Evolutionary conservation across 2,113 vertebrate genomes (phyloP), one percentile per base, ranked within the genome.

Genomic region (Ceyx cyanopectus): DNA sequence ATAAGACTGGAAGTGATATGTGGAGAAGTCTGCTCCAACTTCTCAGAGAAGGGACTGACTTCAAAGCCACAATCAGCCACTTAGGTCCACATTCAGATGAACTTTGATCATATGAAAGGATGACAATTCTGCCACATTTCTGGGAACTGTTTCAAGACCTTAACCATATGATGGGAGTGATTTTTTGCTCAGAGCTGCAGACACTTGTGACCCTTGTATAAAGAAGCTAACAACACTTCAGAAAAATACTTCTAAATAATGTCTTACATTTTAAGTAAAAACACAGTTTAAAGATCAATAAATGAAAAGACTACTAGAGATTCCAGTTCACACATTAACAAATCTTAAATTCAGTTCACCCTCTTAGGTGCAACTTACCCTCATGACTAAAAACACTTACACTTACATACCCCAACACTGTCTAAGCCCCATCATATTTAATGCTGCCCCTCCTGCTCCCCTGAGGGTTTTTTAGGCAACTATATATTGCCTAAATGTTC

Each of bases 331-430:
- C 29, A 69, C 5, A 63, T 18, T 60, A 88, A 46, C 0, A 6
- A 7, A 87, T 19, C 67, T 61, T 30, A 79, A 89, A 9, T 24
- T 78, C 14, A 62, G 10, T 24, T 78, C 14, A 62, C 1, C 1
- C 30, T 83, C 29, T 70, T 32, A 43, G 11, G 27, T 69, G 81
- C 2, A 1, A 70, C 37, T 67, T 70, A 87, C 6, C 14, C 30
- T 77, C 30, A 43, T n/a, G 20, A 46, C 18, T 17, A 26, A 61
- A 74, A 40, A 61, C 2, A 6, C 12, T 81, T 63, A 73, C 11
- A 5, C 37, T 37, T 19, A 66, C 34, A 34, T 34, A 34, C n/a
- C 6, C 15, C 9, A 54, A 30, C 0, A 0, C 63, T 50, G 22
- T 24, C n/a, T 81, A 62, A 62, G 32, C 4, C 4, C 10, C 40